These are phyloP conservation scores for Heliconius hermathena DNA, from an alignment of 1,140 invertebrate genomes.

Conservation along the genomic window DNA sequence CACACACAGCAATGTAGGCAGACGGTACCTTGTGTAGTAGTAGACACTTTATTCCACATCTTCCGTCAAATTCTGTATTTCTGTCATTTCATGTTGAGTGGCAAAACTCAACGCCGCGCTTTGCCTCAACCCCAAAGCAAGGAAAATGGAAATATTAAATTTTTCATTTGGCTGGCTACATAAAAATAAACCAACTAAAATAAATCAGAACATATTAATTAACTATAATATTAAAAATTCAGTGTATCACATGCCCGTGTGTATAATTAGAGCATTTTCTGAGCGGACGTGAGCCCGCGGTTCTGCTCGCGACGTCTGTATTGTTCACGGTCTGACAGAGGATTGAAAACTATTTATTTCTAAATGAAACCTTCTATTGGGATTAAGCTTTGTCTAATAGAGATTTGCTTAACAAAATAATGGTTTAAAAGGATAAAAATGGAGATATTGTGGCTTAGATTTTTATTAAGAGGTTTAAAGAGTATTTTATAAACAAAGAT, in stretches of 20 bases:
- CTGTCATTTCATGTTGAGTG: too few species aligned
- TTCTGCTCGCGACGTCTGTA: conserved; percentile 8
- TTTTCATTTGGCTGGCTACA: too few species aligned
- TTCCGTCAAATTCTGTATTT: too few species aligned
- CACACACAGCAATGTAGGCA: too few species aligned
- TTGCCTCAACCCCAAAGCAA: too few species aligned
- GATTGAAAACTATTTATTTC: conserved; percentile 15
- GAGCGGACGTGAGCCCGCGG: conserved; percentile 11
- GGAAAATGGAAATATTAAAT: too few species aligned
- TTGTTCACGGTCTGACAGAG: background rate
- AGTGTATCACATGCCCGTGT: conserved; percentile 2
- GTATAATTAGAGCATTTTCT: conserved; percentile 15
- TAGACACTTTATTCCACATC: too few species aligned
- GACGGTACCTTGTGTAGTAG: too few species aligned
- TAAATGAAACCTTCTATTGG: conserved; percentile 7
- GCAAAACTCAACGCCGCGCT: too few species aligned
- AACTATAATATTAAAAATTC: background rate
- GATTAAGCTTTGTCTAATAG: conserved; percentile 5
- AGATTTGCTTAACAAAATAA: background rate
- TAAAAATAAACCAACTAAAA: too few species aligned
- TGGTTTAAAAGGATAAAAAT: background rate
- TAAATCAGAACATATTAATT: background rate
- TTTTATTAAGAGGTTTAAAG: background rate
- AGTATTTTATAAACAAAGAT: too few species aligned
- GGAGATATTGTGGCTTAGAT: background rate